Conservation (phyloP, 2,888 invertebrate species). For the Hirtodrosophila cameraria region DNA sequence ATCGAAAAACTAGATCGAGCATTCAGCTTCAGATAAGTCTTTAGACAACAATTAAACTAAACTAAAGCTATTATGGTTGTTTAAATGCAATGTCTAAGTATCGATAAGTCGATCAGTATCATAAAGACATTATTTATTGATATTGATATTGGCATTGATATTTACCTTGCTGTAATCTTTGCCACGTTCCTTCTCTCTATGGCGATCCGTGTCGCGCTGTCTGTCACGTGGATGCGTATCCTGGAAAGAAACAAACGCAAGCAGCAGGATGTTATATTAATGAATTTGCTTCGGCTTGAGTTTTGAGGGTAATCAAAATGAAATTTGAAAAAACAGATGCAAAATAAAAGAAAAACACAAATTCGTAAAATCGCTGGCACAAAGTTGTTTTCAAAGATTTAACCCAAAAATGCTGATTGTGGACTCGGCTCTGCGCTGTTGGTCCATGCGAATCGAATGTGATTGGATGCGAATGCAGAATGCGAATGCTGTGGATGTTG, state of each 20-base stretch:
- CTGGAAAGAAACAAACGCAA: conserved; percentile 45
- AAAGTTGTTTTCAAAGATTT: conserved; percentile 1
- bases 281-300: background rate
- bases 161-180: conserved; percentile 59
- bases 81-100: no score
- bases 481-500: conserved; percentile 1
- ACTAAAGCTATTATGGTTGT: no score
- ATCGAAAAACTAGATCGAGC: no score
- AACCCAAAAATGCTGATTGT: conserved; percentile 9
- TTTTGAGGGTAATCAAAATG: background rate
- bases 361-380: conserved; percentile 9
- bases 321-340: conserved; percentile 8
- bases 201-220: conserved; percentile 46
- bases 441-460: conserved; percentile 11
- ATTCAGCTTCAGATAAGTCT: no score
- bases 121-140: no score
- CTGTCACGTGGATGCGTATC: conserved; percentile 41
- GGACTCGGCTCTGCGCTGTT: conserved; percentile 4
- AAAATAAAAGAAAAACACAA: conserved; percentile 9
- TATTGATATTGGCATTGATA: no score
- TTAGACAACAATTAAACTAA: no score
- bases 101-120: no score
- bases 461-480: background rate
- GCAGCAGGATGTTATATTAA: conserved; percentile 27
- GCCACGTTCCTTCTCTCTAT: conserved; percentile 50